A percentile compares a stretch with the other conserved stretches of the same genome.
Conservation (phyloP, 1,140 invertebrate species). For the Magallana ariakensis region DNA sequence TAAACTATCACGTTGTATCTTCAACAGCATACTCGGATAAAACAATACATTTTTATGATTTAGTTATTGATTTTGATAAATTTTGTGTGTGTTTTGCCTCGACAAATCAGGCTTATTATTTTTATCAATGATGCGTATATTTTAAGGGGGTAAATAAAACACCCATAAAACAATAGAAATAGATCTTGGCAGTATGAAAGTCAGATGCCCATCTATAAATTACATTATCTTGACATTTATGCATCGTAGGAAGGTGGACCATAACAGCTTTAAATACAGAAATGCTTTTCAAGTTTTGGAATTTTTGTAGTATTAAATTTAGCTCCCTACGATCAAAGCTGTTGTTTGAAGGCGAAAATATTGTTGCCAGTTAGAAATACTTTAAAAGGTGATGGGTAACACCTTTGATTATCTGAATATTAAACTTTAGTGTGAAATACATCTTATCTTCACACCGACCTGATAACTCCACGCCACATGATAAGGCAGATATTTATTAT, state of each 20-base stretch:
- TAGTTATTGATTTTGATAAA: no score
- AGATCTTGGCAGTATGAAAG: not conserved
- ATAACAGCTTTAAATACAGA: not conserved
- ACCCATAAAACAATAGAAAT: conserved; percentile 14
- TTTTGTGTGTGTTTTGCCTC: no score
- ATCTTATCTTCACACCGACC: not conserved
- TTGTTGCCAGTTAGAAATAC: not conserved
- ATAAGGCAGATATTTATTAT: not conserved
- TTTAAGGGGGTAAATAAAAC: not conserved
- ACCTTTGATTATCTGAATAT: conserved; percentile 32
- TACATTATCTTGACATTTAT: conserved; percentile 1
- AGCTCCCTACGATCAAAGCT: no score
- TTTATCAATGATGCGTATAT: not conserved
- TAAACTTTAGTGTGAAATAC: conserved; percentile 22
- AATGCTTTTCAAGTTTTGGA: not conserved
- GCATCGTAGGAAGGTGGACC: not conserved
- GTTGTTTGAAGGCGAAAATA: no score
- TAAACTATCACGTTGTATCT: no score
- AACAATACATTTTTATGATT: no score
- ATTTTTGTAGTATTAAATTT: not conserved
- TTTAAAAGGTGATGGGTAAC: not conserved
- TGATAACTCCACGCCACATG: not conserved
- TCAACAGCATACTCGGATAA: no score
- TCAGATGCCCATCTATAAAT: conserved; percentile 8
- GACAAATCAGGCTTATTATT: not conserved